These are phyloP conservation scores for Eilema depressum DNA, from an alignment of 2,888 invertebrate genomes.

Conservation along the genomic window DNA sequence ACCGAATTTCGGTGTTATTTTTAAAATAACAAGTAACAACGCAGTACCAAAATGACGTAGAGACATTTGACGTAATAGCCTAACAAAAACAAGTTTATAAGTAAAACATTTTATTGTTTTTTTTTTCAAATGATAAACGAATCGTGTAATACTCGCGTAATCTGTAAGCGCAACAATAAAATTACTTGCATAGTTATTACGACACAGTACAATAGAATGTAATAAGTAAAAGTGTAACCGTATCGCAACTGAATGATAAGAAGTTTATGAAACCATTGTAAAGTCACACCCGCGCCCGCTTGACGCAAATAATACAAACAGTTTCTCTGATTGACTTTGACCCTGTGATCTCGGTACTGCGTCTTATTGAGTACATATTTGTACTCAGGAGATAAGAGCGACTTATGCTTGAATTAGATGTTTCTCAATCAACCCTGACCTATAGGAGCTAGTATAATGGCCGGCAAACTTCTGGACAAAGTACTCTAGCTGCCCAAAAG, in stretches of 20 bases:
- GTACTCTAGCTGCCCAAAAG: no score
- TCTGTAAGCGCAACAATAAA: neutral
- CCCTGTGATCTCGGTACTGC: conserved; percentile 34
- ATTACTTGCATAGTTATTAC: neutral
- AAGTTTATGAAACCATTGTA: conserved; percentile 2
- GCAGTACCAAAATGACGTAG: no score
- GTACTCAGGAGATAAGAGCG: conserved; percentile 24
- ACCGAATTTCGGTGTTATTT: neutral
- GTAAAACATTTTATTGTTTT: no score
- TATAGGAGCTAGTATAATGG: neutral
- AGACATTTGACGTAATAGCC: neutral
- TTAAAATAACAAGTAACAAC: neutral
- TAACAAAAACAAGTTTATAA: neutral
- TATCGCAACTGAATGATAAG: conserved; percentile 7
- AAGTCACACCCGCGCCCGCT: conserved; percentile 47
- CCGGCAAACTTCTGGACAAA: no score
- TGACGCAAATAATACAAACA: conserved; percentile 51
- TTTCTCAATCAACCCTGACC: conserved; percentile 31
- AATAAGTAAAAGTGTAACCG: neutral
- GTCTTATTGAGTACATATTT: conserved; percentile 29
- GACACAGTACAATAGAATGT: neutral
- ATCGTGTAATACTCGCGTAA: neutral
- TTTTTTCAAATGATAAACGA: neutral
- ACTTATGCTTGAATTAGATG: neutral
- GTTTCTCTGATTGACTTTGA: conserved; percentile 49